Base-by-base conservation (phyloP, 2,888 invertebrate species). In the Chymomyza procnemis region DNA sequence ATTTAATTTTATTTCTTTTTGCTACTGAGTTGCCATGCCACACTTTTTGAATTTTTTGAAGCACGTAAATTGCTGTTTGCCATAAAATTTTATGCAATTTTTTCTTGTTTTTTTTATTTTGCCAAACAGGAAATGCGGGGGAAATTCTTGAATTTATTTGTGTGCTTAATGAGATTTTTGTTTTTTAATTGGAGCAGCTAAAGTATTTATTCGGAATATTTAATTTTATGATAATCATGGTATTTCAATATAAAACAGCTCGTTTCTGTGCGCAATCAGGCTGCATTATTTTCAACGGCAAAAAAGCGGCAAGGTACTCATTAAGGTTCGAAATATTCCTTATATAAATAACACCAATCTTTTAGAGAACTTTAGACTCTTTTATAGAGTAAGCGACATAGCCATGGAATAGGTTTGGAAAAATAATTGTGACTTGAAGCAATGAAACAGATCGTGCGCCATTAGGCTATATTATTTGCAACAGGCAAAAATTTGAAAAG, bases 1-100 rank as follows among this genome's bases (percentile, higher is more conserved):
- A 57, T 71, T 69, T 69, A 41, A 60, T 62, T 73, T 60, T 34
- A 55, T 57, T 64, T 65, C 70, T 71, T 70, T 67, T 21, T 57
- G 48, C 66, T 76, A 46, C 26, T 6, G 69, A 64, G 67, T 21
- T 14, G 18, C 54, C 18, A 19, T 21, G 18, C 54, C 18, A 19
- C 12, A 21, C 14, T 54, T 21, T 9, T 22, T 21, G 22, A n/a
- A 54, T 21, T 54, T 18, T 52, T 50, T 18, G 16, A n/a, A 16
- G 48, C 18, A 50, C 48, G 48, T 18, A 50, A 50, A 50, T 50
- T 54, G 6, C 14, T 21, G 54, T 21, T 54, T 54, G 21, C 21
- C 21, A 54, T 54, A 19, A 19, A 54, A 54, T 21, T 54, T 54
- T 18, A 50, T 18, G 48, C 16, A 22, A 14, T 54, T 21, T 54